Evolutionary conservation across 2,888 invertebrate genomes (phyloP), one percentile per base, ranked within the genome.

Genomic region (Timandra comae): DNA sequence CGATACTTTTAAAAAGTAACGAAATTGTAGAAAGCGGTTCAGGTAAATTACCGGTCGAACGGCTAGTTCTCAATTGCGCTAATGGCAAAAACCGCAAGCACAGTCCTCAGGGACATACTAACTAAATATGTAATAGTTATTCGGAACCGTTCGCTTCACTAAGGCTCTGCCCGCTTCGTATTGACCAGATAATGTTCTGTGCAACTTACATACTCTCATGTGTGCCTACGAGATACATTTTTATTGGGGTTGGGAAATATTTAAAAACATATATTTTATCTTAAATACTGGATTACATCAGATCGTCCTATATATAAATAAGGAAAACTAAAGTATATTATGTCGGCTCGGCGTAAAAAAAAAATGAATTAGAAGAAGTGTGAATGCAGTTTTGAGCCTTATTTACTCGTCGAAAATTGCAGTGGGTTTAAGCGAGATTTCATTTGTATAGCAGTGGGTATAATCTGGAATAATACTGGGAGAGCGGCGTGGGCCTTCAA

Each of bases 391-490:
- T 78, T 68, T 72, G 68, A 78, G 75, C 74, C 78, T 79, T 80
- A 80, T 82, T 81, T 81, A 63, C 76, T 76, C 76, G 71, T 77
- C 74, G 79, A 65, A 82, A 84, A 82, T 78, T 82, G 84, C 82
- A 81, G 76, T 77, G 78, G 73, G 69, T 80, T 82, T 82, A 82
- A 82, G 81, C 74, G 81, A 81, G 82, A 81, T 82, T 84, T 85
- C 82, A 81, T 84, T 85, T 84, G 84, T 84, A 82, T 84, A 66
- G 77, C 71, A 79, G 75, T 78, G 64, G 73, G 75, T 64, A 82
- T 85, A 85, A 84, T 82, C 84, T 80, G 79, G 71, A 80, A 84
- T 84, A 82, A 85, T 85, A 76, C 80, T 68, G 76, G 79, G 74
- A 73, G 69, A 65, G 80, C 72, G 73, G 76, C 68, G 61, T 67